Conservation (phyloP, 2,888 invertebrate species). For the Andrena bucephala region DNA sequence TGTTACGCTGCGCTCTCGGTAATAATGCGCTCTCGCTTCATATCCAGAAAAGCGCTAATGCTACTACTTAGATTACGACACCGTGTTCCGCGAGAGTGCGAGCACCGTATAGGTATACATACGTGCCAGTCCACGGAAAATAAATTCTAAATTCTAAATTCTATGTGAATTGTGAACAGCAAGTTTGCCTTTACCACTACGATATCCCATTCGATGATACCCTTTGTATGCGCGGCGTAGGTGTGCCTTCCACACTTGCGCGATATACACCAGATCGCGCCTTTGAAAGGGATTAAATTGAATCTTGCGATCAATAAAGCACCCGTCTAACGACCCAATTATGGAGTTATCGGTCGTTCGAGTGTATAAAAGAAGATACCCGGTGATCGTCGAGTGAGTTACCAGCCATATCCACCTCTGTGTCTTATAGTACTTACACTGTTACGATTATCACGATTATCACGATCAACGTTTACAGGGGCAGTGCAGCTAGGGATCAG, state of each 20-base stretch:
- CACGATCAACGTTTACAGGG: background rate
- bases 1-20: background rate
- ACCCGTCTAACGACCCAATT: slow-evolving; percentile 69
- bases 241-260: slow-evolving; percentile 21
- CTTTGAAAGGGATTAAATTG: slow-evolving; percentile 60
- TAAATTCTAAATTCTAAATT: background rate
- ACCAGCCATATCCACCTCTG: background rate
- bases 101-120: background rate
- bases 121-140: background rate
- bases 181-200: background rate
- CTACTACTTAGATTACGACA: background rate
- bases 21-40: too few relatives aligned
- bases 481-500: too few relatives aligned
- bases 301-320: slow-evolving; percentile 67
- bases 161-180: too few relatives aligned
- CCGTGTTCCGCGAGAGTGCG: background rate
- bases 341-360: slow-evolving; percentile 62
- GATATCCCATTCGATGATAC: slow-evolving; percentile 10
- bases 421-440: background rate
- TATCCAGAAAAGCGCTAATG: too few relatives aligned
- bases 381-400: slow-evolving; percentile 17
- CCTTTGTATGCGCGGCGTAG: background rate
- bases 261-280: slow-evolving; percentile 11
- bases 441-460: background rate
- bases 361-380: slow-evolving; percentile 16